Evolutionary conservation across 2,888 invertebrate genomes (phyloP).

Genomic region (Nomada ferruginata): DNA sequence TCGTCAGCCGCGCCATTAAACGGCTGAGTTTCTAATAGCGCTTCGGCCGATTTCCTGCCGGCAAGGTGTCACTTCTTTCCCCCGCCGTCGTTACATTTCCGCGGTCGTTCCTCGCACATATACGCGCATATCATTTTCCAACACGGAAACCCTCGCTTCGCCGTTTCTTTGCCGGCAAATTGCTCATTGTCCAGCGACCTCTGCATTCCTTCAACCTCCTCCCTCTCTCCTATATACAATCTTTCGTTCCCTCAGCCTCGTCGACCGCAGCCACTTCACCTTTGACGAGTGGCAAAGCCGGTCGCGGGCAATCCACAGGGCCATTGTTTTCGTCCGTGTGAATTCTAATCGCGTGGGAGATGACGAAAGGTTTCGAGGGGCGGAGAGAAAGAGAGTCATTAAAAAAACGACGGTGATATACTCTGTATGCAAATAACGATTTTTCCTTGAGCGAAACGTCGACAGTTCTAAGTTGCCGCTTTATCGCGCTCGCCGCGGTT

Average conservation of each 20-base stretch:
- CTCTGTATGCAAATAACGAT: slow-evolving; percentile 30
- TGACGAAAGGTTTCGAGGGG: too few species aligned
- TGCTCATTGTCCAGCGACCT: slow-evolving; percentile 39
- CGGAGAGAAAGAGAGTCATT: background rate
- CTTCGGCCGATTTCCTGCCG: slow-evolving; percentile 45
- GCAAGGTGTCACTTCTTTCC: background rate
- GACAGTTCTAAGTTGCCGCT: slow-evolving; percentile 13
- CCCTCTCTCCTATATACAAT: too few species aligned
- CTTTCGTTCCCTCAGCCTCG: background rate
- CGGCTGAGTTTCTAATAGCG: slow-evolving; percentile 40
- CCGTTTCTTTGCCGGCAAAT: slow-evolving; percentile 43
- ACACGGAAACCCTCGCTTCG: slow-evolving; percentile 39
- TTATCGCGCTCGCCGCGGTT: background rate
- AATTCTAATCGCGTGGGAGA: slow-evolving; percentile 29
- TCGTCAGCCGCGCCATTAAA: slow-evolving; percentile 31
- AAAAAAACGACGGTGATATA: background rate
- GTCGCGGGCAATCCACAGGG: slow-evolving; percentile 1
- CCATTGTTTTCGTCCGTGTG: slow-evolving; percentile 10
- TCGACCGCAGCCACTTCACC: slow-evolving; percentile 8
- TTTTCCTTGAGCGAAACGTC: slow-evolving; percentile 18
- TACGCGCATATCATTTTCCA: slow-evolving; percentile 19
- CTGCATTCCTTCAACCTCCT: background rate
- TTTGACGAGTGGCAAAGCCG: background rate
- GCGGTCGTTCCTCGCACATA: background rate
- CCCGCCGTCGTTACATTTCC: too few species aligned